Evolutionary conservation across 37 sponge, comb jelly and placozoan genomes (phyloP), one percentile per base, ranked within the genome.

Genomic region (Bolinopsis microptera): DNA sequence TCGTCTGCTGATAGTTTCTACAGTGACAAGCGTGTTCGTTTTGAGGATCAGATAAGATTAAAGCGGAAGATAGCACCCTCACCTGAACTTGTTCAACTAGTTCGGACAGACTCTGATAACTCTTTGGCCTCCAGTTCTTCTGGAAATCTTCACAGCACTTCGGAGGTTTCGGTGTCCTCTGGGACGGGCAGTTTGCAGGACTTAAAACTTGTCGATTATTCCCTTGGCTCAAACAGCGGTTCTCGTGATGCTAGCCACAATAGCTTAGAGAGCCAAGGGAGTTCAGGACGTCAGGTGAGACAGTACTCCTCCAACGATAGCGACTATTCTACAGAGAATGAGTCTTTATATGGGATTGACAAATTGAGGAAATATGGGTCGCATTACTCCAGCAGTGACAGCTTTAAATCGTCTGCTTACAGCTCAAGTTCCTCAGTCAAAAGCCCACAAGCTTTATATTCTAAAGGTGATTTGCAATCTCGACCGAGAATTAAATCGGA

Each of bases 281-380:
- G 75, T 2, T 72, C 75, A 72, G 5, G 30, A 18, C 0, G 61
- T 39, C 34, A 8, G n/a, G 39, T 40, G 27, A 38, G 36, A 86
- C 90, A 38, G 32, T 39, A 40, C 26, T 34, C 61, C 23, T 21
- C 90, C 61, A 39, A 39, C 36, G 90, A 86, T 34, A 86, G 90
- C 48, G 90, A 86, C 31, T 86, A 86, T 27, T 86, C 90, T 27
- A 86, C 90, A 0, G 90, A 86, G 35, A 39, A 38, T 82, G 38
- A 82, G 30, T 35, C 38, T 32, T 13, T 48, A 18, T 48, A 48
- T 48, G 38, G 24, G 13, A 82, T 82, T 9, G 24, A 35, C 83
- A 82, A 32, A 32, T 82, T 82, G 61, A 86, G 36, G 35, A 38
- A 72, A 72, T 5, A 72, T 28, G 31, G 18, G 31, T 3, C 31